These are phyloP conservation scores for Pseudococcus longispinus DNA, from an alignment of 2,888 invertebrate genomes.

Conservation along the genomic window DNA sequence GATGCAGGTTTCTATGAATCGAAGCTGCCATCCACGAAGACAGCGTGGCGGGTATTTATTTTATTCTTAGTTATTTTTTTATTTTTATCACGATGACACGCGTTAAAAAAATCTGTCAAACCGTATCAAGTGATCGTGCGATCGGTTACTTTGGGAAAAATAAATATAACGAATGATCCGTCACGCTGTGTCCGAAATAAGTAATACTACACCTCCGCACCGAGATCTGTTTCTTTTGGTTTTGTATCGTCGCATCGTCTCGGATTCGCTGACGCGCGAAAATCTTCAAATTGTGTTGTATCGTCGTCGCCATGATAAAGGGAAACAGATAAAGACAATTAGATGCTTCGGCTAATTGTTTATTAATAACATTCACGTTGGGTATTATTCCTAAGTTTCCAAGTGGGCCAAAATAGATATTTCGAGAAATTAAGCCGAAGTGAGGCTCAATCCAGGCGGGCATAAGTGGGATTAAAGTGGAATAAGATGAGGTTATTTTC, in stretches of 20 bases:
- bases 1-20: neutral
- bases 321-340: neutral
- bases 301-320: neutral
- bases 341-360: neutral
- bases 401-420: too few relatives aligned
- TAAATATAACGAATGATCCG: constrained; percentile 31
- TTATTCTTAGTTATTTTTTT: neutral
- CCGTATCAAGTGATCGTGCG: constrained; percentile 41
- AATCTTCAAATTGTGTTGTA: neutral
- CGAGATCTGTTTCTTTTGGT: neutral
- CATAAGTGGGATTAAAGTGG: too few relatives aligned
- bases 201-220: neutral
- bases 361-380: too few relatives aligned
- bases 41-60: neutral
- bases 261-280: neutral
- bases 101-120: constrained; percentile 52
- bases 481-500: too few relatives aligned
- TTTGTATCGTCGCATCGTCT: neutral
- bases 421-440: too few relatives aligned
- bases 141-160: constrained; percentile 8
- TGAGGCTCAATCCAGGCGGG: too few relatives aligned
- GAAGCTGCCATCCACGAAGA: neutral
- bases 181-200: constrained; percentile 1
- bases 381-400: too few relatives aligned
- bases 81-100: constrained; percentile 49